Base-by-base conservation (phyloP, 2,113 vertebrate species). In the Python bivittatus region DNA sequence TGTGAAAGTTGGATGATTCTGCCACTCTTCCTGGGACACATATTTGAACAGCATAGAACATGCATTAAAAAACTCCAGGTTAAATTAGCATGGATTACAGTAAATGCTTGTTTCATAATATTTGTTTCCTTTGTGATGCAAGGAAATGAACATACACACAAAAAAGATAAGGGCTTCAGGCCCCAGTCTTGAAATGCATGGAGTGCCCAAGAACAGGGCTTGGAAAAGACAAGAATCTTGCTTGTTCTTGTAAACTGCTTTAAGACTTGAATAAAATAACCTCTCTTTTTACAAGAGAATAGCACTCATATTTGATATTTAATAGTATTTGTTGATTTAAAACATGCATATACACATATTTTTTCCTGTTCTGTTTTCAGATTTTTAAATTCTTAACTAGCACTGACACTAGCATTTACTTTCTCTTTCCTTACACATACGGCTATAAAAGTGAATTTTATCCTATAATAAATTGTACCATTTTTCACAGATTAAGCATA, bases 241-340 rank as follows among this genome's bases (percentile, higher is more conserved):
- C 5, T 8, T 53, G 11, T 91, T 48, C 42, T 58, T 60, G 15
- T 17, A 90, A 56, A 56, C 42, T 53, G 42, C n/a, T 64, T 12
- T 23, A 83, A 85, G 17, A 7, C 60, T 17, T 91, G 22, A 8
- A 11, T 86, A 33, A 38, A 53, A n/a, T 10, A 12, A 10, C 44
- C 61, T 64, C 64, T 91, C 44, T 52, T 86, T 64, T 91, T 57
- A 52, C 23, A 61, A 48, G 84, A 53, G 44, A 3, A 13, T 52
- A n/a, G 13, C 27, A 29, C 20, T 60, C 6, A 68, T 68, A 68
- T 64, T 29, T 64, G 25, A 64, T 68, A 64, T 53, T 68, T 88
- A 57, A 1, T 33, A 12, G 6, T 90, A 93, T 90, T 84, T 84
- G 2, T 91, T 42, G 86, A 93, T 94, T 64, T 87, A 48, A 0